These are phyloP conservation scores for Otis tarda DNA, from an alignment of 2,113 vertebrate genomes.

Conservation along the genomic window DNA sequence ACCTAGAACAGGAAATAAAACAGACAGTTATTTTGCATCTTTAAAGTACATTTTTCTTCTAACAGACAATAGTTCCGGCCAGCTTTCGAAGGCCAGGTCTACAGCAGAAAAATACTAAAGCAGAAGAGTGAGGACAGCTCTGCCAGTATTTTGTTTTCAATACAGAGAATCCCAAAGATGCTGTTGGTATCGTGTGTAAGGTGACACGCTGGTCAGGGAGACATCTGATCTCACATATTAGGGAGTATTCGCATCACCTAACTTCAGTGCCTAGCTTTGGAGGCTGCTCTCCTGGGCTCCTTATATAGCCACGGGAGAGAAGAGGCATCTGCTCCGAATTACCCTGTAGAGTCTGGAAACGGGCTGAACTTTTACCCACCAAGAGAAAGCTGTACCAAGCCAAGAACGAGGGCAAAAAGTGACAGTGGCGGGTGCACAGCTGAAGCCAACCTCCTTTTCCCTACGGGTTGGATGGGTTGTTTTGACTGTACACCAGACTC, in stretches of 20 bases:
- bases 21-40: neutral
- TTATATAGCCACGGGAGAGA: conserved; percentile 5
- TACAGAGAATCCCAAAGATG: neutral
- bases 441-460: neutral
- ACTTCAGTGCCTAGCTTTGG: neutral
- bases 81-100: neutral
- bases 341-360: neutral
- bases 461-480: neutral
- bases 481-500: neutral
- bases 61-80: neutral
- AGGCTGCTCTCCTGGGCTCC: neutral
- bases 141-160: neutral
- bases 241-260: neutral
- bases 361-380: conserved; percentile 1
- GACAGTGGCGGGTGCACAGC: neutral
- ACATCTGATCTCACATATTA: neutral
- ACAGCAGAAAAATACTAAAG: neutral
- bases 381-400: neutral
- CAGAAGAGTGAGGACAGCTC: neutral
- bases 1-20: conserved; percentile 72
- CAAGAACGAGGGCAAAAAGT: neutral
- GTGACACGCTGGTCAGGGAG: neutral
- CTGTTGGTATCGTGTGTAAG: neutral
- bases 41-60: neutral
- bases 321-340: neutral